Evolutionary conservation across 2,797 vertebrate species (phyloP), one percentile per base, ranked within the genome.

Genomic region (Sternarchorhynchus goeldii): DNA sequence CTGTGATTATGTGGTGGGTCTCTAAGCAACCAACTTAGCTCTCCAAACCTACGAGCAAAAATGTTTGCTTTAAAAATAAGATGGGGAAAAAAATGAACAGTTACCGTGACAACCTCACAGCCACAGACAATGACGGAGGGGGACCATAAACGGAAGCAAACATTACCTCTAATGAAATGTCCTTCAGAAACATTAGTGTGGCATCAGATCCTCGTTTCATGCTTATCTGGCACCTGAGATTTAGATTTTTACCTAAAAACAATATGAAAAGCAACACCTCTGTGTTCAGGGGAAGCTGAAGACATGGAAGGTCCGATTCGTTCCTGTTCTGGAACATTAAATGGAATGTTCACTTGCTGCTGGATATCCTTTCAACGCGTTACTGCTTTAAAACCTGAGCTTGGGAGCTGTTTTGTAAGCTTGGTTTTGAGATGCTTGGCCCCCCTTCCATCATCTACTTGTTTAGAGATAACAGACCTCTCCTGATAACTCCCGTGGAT

Each of bases 1-100:
- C 32, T 53, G 60, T 82, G 56, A 84, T 82, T 84, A 79, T 84
- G 70, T 63, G 74, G 83, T 62, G 12, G 79, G 50, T 17, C n/a
- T 63, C 72, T 62, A 77, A 55, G 53, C 64, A 73, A 57, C 36
- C 60, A 60, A 34, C n/a, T 50, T 69, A 39, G 31, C 1, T 4
- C 32, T 17, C 14, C 21, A 59, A 0, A 8, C 60, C 39, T 4
- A 4, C 14, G 53, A 69, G 60, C 64, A 79, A 66, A 84, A 84
- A 41, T 60, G 64, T 64, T 76, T 36, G 56, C 31, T 55, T 83
- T 64, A 58, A 72, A 75, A 34, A 59, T 75, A 76, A 73, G n/a
- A 53, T 18, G 25, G 10, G 31, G 25, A 50, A 68, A 53, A 29
- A 12, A 20, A 58, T 34, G 34, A 16, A 34, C 59, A 25, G 41